These are phyloP conservation scores for Sus cebifrons DNA, from an alignment of 2,797 vertebrate genomes.

Conservation along the genomic window DNA sequence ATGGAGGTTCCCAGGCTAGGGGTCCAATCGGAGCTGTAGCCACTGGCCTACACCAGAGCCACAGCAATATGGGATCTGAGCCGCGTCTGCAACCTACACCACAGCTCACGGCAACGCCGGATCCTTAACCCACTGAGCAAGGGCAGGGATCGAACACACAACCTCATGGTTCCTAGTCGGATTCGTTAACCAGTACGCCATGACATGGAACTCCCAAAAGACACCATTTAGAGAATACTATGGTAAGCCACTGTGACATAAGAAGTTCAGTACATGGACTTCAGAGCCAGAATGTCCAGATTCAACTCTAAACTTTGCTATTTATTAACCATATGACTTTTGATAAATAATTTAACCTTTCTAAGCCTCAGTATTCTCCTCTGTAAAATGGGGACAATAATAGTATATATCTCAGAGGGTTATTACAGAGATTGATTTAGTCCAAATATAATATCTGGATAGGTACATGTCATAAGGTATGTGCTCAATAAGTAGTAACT, in stretches of 20 bases:
- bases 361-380: neutral
- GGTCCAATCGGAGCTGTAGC: no score
- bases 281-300: neutral
- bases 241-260: neutral
- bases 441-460: slow-evolving; percentile 8
- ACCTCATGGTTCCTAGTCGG: no score
- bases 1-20: no score
- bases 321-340: neutral
- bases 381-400: neutral
- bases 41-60: no score
- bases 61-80: no score
- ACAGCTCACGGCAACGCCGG: no score
- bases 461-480: neutral
- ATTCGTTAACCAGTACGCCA: no score
- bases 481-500: neutral
- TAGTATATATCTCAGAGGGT: neutral
- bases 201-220: neutral
- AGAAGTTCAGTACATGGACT: neutral
- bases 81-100: no score
- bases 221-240: neutral
- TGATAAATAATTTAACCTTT: neutral
- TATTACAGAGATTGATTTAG: neutral
- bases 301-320: neutral
- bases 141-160: no score
- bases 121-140: no score